phyloP scores from a whole-genome alignment of 1,140 invertebrate species.

The Sitobion miscanthi region DNA sequence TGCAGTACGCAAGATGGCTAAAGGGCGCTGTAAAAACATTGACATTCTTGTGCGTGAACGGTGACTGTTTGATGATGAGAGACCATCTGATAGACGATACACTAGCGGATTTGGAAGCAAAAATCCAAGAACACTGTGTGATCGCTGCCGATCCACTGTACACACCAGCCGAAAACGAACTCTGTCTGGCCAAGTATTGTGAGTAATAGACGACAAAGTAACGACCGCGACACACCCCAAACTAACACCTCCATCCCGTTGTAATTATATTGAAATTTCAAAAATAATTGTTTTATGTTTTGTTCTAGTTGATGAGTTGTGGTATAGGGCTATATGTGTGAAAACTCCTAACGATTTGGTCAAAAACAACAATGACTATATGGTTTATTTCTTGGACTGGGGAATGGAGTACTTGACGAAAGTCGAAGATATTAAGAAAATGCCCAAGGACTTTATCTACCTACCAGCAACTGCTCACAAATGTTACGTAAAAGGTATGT shows the following conservation, averaged over 20 bases:
- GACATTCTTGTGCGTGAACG: neutral
- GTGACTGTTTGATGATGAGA: slow-evolving; percentile 39
- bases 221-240: neutral
- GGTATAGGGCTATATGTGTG: slow-evolving; percentile 40
- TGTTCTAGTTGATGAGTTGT: neutral
- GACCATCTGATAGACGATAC: slow-evolving; percentile 24
- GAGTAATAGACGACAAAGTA: neutral
- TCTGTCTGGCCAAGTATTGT: slow-evolving; percentile 29
- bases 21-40: neutral
- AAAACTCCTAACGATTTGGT: neutral
- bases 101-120: slow-evolving; percentile 10
- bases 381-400: slow-evolving; percentile 42
- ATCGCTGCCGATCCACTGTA: neutral
- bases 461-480: slow-evolving; percentile 24
- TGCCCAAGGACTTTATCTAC: slow-evolving; percentile 35
- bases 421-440: neutral
- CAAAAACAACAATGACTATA: neutral
- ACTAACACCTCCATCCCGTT: neutral
- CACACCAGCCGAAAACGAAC: neutral
- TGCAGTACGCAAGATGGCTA: neutral
- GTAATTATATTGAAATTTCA: neutral
- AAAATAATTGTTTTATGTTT: neutral
- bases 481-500: slow-evolving; percentile 22
- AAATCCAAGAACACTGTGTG: slow-evolving; percentile 31
- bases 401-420: slow-evolving; percentile 29